Conservation (phyloP, 2,888 invertebrate genomes). For the Ichneumoninae sp. region DNA sequence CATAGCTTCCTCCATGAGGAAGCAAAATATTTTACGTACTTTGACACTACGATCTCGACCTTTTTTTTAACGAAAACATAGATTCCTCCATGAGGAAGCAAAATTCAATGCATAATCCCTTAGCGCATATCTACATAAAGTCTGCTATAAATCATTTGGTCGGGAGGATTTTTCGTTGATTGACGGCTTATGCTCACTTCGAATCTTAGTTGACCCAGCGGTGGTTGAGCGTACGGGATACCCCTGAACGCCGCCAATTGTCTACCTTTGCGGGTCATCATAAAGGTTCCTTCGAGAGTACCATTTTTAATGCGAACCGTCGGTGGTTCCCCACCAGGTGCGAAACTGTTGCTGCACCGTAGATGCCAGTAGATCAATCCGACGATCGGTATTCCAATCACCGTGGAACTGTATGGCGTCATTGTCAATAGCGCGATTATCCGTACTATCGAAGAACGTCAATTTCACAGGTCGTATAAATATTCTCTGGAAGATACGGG, state of each 20-base stretch:
- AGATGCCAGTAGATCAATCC: conserved; percentile 9
- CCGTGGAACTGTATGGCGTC: neutral
- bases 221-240: conserved; percentile 87
- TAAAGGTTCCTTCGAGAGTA: conserved; percentile 85
- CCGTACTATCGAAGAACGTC: neutral
- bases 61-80: no score
- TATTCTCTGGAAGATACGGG: neutral
- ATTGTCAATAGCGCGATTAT: neutral
- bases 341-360: neutral
- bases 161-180: neutral
- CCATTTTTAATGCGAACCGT: conserved; percentile 84
- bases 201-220: conserved; percentile 87
- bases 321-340: conserved; percentile 63
- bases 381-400: neutral
- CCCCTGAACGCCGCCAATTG: conserved; percentile 87
- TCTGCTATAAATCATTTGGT: conserved; percentile 82
- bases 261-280: conserved; percentile 86
- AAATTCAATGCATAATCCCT: conserved; percentile 83
- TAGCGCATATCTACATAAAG: no score
- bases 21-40: neutral
- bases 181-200: conserved; percentile 83
- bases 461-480: no score
- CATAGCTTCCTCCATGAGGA: neutral
- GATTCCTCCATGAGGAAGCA: neutral
- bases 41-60: no score